Percentiles rank a stretch among this genome's conserved stretches.
These are phyloP conservation scores for Limenitis camilla DNA, from an alignment of 2,888 invertebrate species.

Conservation along the genomic window DNA sequence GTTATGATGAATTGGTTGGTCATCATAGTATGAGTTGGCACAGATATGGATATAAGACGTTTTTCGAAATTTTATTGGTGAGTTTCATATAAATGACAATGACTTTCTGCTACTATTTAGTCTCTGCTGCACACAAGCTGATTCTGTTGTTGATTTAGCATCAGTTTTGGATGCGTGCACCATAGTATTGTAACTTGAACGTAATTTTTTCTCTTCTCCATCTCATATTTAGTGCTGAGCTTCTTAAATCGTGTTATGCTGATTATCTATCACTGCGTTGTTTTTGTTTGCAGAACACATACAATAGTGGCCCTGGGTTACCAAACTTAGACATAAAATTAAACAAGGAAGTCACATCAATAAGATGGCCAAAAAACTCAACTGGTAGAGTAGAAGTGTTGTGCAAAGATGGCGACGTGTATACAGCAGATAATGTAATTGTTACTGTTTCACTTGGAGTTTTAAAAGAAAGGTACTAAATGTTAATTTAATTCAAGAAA, in stretches of 20 bases:
- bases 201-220: too few relatives aligned
- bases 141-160: too few relatives aligned
- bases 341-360: conserved; percentile 42
- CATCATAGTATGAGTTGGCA: conserved; percentile 37
- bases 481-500: too few relatives aligned
- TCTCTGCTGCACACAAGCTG: too few relatives aligned
- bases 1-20: conserved; percentile 29
- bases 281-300: conserved; percentile 42
- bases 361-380: conserved; percentile 40
- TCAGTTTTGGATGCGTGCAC: too few relatives aligned
- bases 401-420: conserved; percentile 68
- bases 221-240: too few relatives aligned
- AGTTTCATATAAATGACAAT: neutral
- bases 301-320: conserved; percentile 48
- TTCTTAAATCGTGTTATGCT: too few relatives aligned
- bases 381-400: conserved; percentile 44
- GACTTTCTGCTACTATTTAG: too few relatives aligned
- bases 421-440: conserved; percentile 77
- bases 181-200: too few relatives aligned
- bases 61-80: conserved; percentile 35
- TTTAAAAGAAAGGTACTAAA: conserved; percentile 76
- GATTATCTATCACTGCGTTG: neutral
- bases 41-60: conserved; percentile 34
- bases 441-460: conserved; percentile 82
- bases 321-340: conserved; percentile 41